Evolutionary conservation across 2,888 invertebrate species (phyloP).

Genomic region (Mythimna impura): DNA sequence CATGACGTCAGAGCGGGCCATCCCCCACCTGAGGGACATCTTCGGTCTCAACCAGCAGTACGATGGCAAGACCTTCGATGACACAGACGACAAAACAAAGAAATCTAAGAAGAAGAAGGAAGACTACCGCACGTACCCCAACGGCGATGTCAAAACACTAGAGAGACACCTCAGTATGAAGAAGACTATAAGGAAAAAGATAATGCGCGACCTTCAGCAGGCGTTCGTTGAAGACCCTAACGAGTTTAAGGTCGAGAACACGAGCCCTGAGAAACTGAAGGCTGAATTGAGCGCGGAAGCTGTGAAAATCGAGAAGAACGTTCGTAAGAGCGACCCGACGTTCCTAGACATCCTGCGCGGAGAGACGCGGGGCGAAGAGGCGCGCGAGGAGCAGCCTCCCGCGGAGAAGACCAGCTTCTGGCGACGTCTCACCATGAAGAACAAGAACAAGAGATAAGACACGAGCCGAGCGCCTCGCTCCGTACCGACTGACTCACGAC

Average conservation of each 20-base stretch:
- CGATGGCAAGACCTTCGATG: constrained; percentile 85
- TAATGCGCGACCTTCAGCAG: constrained; percentile 95
- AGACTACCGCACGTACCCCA: constrained; percentile 92
- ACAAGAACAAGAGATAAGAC: constrained; percentile 92
- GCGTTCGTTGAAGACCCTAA: constrained; percentile 93
- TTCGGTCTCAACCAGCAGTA: constrained; percentile 92
- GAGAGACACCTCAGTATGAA: constrained; percentile 96
- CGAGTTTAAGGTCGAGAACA: constrained; percentile 93
- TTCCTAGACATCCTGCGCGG: constrained; percentile 93
- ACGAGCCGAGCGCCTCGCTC: constrained; percentile 72
- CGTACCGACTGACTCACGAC: constrained; percentile 66
- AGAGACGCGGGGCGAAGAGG: constrained; percentile 87
- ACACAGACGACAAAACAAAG: constrained; percentile 89
- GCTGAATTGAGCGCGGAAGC: constrained; percentile 92
- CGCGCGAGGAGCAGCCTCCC: constrained; percentile 86
- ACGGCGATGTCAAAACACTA: constrained; percentile 93
- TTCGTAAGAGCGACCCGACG: constrained; percentile 90
- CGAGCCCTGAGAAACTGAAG: constrained; percentile 92
- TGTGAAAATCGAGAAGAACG: constrained; percentile 91
- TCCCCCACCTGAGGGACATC: constrained; percentile 94
- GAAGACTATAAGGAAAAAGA: constrained; percentile 96
- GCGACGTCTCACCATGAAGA: constrained; percentile 93
- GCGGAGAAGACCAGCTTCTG: constrained; percentile 92
- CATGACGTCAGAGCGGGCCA: constrained; percentile 93
- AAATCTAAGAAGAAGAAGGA: constrained; percentile 92